These are phyloP conservation scores for Cheilosia variabilis DNA, from an alignment of 2,888 invertebrate genomes.

Conservation along the genomic window DNA sequence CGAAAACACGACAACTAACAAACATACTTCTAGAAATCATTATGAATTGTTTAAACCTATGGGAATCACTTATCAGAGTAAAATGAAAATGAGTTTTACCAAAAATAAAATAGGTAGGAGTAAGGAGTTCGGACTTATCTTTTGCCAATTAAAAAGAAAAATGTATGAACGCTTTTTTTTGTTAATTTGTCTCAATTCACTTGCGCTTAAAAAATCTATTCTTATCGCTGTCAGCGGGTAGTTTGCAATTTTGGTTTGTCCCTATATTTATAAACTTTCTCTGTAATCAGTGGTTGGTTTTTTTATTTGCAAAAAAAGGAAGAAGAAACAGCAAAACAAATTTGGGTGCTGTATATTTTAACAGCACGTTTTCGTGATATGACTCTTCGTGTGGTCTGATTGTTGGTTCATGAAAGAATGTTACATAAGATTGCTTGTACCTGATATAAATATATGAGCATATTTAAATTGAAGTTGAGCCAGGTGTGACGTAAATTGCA, in stretches of 20 bases:
- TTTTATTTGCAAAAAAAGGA: neutral
- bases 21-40: neutral
- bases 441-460: too few species aligned
- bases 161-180: neutral
- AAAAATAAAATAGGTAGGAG: slow-evolving; percentile 1
- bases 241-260: slow-evolving; percentile 7
- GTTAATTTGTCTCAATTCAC: neutral
- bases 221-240: slow-evolving; percentile 27
- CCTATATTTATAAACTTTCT: neutral
- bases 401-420: neutral
- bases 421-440: too few species aligned
- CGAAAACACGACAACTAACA: neutral
- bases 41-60: neutral
- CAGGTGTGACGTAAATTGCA: too few species aligned
- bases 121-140: neutral
- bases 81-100: slow-evolving; percentile 9
- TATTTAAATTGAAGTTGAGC: too few species aligned
- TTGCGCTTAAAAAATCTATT: slow-evolving; percentile 24
- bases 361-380: slow-evolving; percentile 27
- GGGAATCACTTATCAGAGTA: slow-evolving; percentile 9
- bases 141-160: slow-evolving; percentile 9
- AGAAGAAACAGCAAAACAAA: slow-evolving; percentile 2
- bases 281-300: neutral
- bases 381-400: slow-evolving; percentile 16
- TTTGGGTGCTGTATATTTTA: neutral